These are phyloP conservation scores for Periophthalmodon schlosseri DNA, from an alignment of 2,113 vertebrate species.

Conservation along the genomic window DNA sequence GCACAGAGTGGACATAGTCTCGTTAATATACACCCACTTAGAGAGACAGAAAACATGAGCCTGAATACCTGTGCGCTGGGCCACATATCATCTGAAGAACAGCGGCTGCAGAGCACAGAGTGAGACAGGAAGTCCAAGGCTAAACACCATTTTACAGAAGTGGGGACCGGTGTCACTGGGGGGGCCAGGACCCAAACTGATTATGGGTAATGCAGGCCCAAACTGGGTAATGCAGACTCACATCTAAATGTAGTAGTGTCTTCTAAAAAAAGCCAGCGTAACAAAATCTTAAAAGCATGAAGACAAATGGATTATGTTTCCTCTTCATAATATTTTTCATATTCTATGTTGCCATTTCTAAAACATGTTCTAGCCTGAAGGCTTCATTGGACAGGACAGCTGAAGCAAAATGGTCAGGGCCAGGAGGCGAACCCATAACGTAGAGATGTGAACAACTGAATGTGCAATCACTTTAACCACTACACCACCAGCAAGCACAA, in stretches of 20 bases:
- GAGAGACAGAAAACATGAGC: conserved; percentile 13
- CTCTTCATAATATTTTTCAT: too few species aligned
- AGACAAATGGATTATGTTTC: too few species aligned
- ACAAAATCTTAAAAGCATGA: not conserved
- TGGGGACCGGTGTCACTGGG: conserved; percentile 32
- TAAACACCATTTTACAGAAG: conserved; percentile 34
- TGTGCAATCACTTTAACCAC: too few species aligned
- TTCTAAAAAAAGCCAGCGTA: not conserved
- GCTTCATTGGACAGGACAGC: too few species aligned
- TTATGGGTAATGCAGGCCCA: too few species aligned
- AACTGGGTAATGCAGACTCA: not conserved
- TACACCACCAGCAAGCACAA: too few species aligned
- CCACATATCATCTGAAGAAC: not conserved
- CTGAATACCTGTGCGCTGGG: conserved; percentile 19
- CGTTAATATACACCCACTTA: conserved; percentile 7
- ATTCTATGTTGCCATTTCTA: too few species aligned
- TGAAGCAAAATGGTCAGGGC: too few species aligned
- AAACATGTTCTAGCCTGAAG: too few species aligned
- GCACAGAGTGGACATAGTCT: conserved; percentile 12
- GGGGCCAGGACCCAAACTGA: not conserved
- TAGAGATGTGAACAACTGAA: too few species aligned
- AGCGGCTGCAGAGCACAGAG: not conserved
- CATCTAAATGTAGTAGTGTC: not conserved
- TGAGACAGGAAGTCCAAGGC: conserved; percentile 39
- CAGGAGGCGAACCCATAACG: too few species aligned